phyloP scores from a whole-genome alignment of 2,113 vertebrate genomes.

The Sphaerodactylus townsendi region DNA sequence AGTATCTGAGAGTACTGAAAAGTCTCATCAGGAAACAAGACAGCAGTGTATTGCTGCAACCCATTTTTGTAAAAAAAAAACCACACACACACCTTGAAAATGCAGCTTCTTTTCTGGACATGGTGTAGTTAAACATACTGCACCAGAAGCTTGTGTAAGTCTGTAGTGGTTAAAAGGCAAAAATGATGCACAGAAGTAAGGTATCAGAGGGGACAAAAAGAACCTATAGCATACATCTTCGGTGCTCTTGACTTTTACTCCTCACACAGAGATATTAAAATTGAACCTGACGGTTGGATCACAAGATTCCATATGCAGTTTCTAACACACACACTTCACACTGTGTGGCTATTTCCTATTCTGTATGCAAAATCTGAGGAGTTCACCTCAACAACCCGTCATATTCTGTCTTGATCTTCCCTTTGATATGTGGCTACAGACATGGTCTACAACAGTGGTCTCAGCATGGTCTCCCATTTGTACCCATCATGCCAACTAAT shows the following conservation, averaged over 20 bases:
- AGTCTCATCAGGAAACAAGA: neutral
- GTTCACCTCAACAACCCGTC: neutral
- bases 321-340: neutral
- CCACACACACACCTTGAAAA: neutral
- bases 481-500: too few species aligned
- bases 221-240: neutral
- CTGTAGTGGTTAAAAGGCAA: constrained; percentile 15
- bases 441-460: neutral
- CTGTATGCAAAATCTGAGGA: neutral
- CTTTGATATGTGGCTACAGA: neutral
- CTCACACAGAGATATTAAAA: neutral
- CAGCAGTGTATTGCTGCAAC: constrained; percentile 26
- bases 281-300: neutral
- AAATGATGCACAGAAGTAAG: neutral
- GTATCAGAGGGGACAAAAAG: neutral
- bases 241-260: neutral
- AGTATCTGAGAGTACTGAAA: constrained; percentile 22
- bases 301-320: neutral
- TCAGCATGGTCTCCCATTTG: neutral
- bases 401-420: neutral
- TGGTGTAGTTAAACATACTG: neutral
- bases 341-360: neutral
- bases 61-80: constrained; percentile 41
- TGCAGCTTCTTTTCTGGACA: constrained; percentile 10
- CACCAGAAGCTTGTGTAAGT: neutral